Evolutionary conservation across 2,888 invertebrate genomes (phyloP), one percentile per base, ranked within the genome.

Genomic region (Platycnemis pennipes): DNA sequence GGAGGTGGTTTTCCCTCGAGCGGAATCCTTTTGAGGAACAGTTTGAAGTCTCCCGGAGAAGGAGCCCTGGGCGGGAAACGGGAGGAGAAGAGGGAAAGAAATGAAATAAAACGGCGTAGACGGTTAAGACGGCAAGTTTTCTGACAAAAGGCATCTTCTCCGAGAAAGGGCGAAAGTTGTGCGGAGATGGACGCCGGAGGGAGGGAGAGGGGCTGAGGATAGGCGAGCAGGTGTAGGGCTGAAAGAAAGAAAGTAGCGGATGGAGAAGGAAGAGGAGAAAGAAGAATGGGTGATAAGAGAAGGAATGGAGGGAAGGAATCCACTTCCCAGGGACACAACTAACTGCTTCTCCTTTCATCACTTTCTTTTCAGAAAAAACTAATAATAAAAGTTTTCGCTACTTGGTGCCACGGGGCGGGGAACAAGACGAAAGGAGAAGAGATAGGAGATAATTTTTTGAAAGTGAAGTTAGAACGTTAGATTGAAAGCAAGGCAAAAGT

Each of bases 71-170:
- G 37, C 37, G 77, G 37, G 49, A 63, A n/a, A 26, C 1, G 26
- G n/a, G 63, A 7, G 26, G 63, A 26, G 63, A 5, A 5, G 26
- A 26, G 69, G 13, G 69, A 77, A 37, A 49, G 22, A 37, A 77
- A 77, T 77, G 77, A 77, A 77, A 77, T 77, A 37, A 77, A 77
- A 37, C 77, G 77, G 37, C 77, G 16, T 31, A 77, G 77, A 77
- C 31, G 37, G 31, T 31, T 77, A 77, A 77, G 77, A 37, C 77
- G 37, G 31, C 37, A 77, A 77, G 77, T 77, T 77, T 77, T 37
- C 77, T 37, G 77, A 77, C 77, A 77, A 77, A 77, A 37, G 77
- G 37, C 77, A 77, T 77, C 77, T 37, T 77, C 37, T 37, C 31
- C 31, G 31, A 77, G 37, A 77, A 77, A 77, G 77, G 37, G 77